Percentiles rank a stretch among this genome's conserved stretches.
These are phyloP conservation scores for Pyrocoelia pectoralis DNA, from an alignment of 2,888 invertebrate genomes.

Conservation along the genomic window DNA sequence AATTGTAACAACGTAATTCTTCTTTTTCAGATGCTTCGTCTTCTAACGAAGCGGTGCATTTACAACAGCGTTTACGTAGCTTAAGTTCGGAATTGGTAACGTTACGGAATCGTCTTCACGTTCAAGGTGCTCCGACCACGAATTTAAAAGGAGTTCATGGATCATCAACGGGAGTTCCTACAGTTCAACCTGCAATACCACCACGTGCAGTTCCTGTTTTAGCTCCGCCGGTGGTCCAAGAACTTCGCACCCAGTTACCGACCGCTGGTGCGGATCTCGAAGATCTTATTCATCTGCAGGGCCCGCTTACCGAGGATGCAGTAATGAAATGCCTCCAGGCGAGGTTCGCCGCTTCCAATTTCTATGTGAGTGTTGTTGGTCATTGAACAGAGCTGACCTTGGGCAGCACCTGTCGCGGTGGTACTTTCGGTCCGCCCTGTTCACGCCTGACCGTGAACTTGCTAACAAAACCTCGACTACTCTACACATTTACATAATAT, in stretches of 20 bases:
- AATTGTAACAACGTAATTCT: not conserved
- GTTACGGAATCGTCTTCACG: conserved; percentile 87
- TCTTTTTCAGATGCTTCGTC: conserved; percentile 85
- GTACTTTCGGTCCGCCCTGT: conserved; percentile 49
- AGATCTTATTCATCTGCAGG: conserved; percentile 91
- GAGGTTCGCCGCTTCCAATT: conserved; percentile 84
- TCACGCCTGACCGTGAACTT: conserved; percentile 52
- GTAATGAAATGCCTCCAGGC: conserved; percentile 91
- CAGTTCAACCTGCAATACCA: conserved; percentile 57
- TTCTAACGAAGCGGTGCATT: conserved; percentile 92
- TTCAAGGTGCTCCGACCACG: conserved; percentile 65
- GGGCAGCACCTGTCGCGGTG: conserved; percentile 43
- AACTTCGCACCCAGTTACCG: conserved; percentile 35
- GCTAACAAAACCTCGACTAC: conserved; percentile 46
- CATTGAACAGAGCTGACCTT: conserved; percentile 54
- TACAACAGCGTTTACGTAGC: conserved; percentile 90
- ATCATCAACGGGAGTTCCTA: conserved; percentile 47
- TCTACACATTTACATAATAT: conserved; percentile 47
- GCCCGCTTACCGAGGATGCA: conserved; percentile 93
- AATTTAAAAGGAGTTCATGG: conserved; percentile 59
- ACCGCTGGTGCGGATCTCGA: conserved; percentile 68
- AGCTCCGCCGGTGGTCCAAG: conserved; percentile 42
- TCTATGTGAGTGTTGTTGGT: conserved; percentile 76
- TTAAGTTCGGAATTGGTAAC: conserved; percentile 92
- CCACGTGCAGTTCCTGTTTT: conserved; percentile 48